Conservation (phyloP, 2,797 vertebrate species). For the Apogon hyalosoma region DNA sequence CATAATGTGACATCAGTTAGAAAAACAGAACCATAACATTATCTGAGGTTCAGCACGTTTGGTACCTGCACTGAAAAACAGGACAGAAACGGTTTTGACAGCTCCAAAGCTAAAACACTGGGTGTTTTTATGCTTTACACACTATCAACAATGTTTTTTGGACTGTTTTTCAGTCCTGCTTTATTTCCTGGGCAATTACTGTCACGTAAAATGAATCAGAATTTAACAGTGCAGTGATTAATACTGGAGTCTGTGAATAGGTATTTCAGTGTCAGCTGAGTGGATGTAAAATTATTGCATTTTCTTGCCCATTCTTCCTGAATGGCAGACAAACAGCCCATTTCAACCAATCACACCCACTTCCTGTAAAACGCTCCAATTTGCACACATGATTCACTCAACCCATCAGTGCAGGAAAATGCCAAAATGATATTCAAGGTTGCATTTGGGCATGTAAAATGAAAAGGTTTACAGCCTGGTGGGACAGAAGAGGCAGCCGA, state of each 20-base stretch:
- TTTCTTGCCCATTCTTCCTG: slow-evolving; percentile 38
- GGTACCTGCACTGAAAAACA: not conserved
- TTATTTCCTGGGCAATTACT: slow-evolving; percentile 33
- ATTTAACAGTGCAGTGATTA: slow-evolving; percentile 60
- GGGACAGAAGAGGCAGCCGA: slow-evolving; percentile 74
- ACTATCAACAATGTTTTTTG: not conserved
- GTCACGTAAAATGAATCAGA: slow-evolving; percentile 52
- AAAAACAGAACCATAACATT: too few species aligned
- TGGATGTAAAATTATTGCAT: slow-evolving; percentile 58
- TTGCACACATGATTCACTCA: slow-evolving; percentile 58
- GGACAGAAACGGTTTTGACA: not conserved
- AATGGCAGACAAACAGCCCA: slow-evolving; percentile 57
- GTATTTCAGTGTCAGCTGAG: slow-evolving; percentile 54
- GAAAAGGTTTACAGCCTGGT: slow-evolving; percentile 84
- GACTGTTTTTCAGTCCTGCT: slow-evolving; percentile 29
- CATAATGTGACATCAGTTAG: too few species aligned
- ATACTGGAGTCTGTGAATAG: slow-evolving; percentile 32
- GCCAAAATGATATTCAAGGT: slow-evolving; percentile 76
- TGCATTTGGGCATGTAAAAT: slow-evolving; percentile 84
- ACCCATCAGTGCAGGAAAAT: slow-evolving; percentile 60
- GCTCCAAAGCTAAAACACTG: not conserved
- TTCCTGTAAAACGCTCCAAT: slow-evolving; percentile 59
- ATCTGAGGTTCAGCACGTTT: too few species aligned
- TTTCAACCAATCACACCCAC: slow-evolving; percentile 60
- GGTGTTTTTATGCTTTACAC: not conserved